Conservation (phyloP, 2,888 invertebrate species). For the Phytoseiulus persimilis region DNA sequence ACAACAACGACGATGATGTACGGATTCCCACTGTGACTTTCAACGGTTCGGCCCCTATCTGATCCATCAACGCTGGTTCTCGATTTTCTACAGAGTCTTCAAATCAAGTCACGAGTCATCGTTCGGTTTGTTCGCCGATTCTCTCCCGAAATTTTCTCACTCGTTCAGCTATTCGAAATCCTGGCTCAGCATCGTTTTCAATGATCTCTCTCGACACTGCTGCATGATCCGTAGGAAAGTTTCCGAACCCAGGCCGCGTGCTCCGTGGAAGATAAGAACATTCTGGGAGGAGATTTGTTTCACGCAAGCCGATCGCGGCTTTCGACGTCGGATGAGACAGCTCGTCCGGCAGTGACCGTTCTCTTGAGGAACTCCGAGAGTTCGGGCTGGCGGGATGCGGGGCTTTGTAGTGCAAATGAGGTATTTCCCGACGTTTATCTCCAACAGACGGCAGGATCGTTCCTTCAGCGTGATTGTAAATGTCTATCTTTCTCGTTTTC, state of each 20-base stretch:
- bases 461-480: background rate
- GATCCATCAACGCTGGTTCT: background rate
- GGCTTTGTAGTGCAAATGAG: background rate
- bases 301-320: background rate
- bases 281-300: too few species aligned
- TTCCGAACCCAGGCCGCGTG: too few species aligned
- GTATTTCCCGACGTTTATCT: background rate
- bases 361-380: background rate
- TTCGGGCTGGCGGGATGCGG: background rate
- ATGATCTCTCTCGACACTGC: too few species aligned
- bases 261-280: background rate
- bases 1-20: background rate
- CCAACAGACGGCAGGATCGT: background rate
- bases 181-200: too few species aligned
- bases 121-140: background rate
- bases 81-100: background rate
- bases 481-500: background rate
- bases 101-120: background rate
- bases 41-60: background rate
- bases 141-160: too few species aligned
- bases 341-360: background rate
- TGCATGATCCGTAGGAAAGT: too few species aligned
- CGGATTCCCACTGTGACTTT: background rate
- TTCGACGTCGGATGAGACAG: background rate
- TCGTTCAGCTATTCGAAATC: too few species aligned